Evolutionary conservation across 2,797 vertebrate species (phyloP).

Genomic region (Fistularia commersonii): DNA sequence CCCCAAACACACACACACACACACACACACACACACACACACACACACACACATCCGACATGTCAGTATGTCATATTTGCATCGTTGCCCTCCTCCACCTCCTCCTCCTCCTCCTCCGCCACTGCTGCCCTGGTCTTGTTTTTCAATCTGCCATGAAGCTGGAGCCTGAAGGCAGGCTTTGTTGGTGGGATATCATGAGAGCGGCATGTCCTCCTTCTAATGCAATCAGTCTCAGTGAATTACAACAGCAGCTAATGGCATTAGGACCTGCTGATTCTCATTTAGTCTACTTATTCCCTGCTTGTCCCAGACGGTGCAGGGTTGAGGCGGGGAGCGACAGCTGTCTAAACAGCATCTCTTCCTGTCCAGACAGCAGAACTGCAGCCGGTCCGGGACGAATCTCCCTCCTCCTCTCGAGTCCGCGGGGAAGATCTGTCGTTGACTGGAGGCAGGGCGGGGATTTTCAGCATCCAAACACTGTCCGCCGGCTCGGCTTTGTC

Average conservation of each 20-base stretch:
- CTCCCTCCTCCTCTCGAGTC: not conserved
- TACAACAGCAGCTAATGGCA: constrained; percentile 68
- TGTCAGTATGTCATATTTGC: too few species aligned
- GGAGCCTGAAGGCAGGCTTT: constrained; percentile 67
- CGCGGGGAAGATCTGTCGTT: constrained; percentile 13
- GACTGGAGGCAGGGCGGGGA: constrained; percentile 1
- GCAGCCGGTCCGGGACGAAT: constrained; percentile 6
- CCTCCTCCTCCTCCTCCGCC: too few species aligned
- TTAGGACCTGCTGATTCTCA: constrained; percentile 81
- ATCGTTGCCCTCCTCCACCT: too few species aligned
- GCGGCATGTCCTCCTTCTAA: constrained; percentile 69
- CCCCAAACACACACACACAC: too few species aligned
- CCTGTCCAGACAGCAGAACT: constrained; percentile 29
- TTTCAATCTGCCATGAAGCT: constrained; percentile 33
- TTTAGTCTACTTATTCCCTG: constrained; percentile 62
- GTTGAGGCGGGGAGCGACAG: constrained; percentile 14
- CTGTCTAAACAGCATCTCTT: constrained; percentile 50
- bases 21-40: too few species aligned
- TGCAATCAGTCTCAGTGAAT: constrained; percentile 77
- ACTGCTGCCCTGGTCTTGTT: constrained; percentile 34
- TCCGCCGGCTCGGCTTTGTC: constrained; percentile 1
- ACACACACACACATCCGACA: too few species aligned
- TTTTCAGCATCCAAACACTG: constrained; percentile 10
- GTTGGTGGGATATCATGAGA: constrained; percentile 61
- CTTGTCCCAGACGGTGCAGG: constrained; percentile 35